Evolutionary conservation across 2,797 vertebrate species (phyloP).

Genomic region (Schizopygopsis pylzovi): DNA sequence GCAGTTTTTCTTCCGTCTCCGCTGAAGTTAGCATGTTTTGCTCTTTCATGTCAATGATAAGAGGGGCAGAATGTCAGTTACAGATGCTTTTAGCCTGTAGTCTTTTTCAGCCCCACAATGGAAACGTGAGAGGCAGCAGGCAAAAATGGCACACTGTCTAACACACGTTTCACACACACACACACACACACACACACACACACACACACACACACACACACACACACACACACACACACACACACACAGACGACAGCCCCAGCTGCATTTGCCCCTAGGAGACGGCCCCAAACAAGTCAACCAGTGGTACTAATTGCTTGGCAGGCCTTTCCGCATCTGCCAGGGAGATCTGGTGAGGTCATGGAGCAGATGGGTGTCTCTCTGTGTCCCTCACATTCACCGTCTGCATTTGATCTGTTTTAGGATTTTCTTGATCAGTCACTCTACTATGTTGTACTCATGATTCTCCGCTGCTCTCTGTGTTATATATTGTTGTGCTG

Average conservation of each 20-base stretch:
- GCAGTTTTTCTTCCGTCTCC: slow-evolving; percentile 54
- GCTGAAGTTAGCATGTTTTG: slow-evolving; percentile 61
- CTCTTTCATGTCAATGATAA: slow-evolving; percentile 63
- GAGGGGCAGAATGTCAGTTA: slow-evolving; percentile 55
- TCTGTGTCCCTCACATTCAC: slow-evolving; percentile 24
- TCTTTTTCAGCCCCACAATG: slow-evolving; percentile 41
- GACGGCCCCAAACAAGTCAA: slow-evolving; percentile 78
- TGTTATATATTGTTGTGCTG: not conserved
- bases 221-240: slow-evolving; percentile 35
- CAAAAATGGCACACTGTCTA: slow-evolving; percentile 37
- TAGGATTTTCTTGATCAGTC: not conserved
- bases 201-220: slow-evolving; percentile 25
- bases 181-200: slow-evolving; percentile 33
- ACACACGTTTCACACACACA: slow-evolving; percentile 41
- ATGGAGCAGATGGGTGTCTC: slow-evolving; percentile 77
- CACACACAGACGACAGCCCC: slow-evolving; percentile 38
- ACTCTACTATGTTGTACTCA: not conserved
- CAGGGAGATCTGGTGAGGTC: slow-evolving; percentile 78
- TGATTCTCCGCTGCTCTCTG: not conserved
- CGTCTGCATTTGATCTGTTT: not conserved
- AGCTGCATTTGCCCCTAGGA: slow-evolving; percentile 70
- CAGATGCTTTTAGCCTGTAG: slow-evolving; percentile 49
- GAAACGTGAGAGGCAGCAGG: slow-evolving; percentile 51
- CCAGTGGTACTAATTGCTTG: slow-evolving; percentile 79
- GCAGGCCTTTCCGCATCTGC: slow-evolving; percentile 79